Percentiles rank a stretch among this genome's conserved stretches.
These are phyloP conservation scores for Slavum lentiscoides DNA, from an alignment of 2,888 invertebrate genomes.

Conservation along the genomic window DNA sequence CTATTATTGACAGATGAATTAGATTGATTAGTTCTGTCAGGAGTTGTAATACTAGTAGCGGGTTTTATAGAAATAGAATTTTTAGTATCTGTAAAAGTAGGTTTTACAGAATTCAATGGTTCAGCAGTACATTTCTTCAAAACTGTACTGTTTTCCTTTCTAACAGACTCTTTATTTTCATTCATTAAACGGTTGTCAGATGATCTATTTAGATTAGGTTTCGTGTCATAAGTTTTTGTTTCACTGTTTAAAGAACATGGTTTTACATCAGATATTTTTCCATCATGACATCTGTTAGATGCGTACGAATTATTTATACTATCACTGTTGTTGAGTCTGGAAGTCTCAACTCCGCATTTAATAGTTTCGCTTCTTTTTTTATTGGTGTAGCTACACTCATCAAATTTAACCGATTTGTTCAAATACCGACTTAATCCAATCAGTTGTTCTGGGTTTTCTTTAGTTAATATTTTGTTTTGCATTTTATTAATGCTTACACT, in stretches of 20 bases:
- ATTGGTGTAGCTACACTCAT: neutral
- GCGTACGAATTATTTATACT: constrained; percentile 20
- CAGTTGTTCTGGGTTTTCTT: neutral
- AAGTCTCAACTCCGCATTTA: neutral
- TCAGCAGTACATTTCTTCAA: neutral
- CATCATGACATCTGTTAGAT: neutral
- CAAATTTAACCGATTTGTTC: neutral
- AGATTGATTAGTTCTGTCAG: constrained; percentile 1
- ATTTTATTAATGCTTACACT: neutral
- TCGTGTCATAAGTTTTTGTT: neutral
- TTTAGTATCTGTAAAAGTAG: neutral
- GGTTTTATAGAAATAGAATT: neutral
- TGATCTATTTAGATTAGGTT: neutral
- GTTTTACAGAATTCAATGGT: neutral
- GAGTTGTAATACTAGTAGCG: neutral
- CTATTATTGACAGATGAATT: neutral
- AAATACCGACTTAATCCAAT: constrained; percentile 5
- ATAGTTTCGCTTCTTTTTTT: neutral
- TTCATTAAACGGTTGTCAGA: neutral
- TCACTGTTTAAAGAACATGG: neutral
- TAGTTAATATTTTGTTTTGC: neutral
- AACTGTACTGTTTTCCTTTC: neutral
- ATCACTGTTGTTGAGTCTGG: constrained; percentile 24
- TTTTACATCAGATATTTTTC: neutral
- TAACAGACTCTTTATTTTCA: neutral